Base-by-base conservation (phyloP, 2,113 vertebrate genomes). In the Phylloscopus whistleri region DNA sequence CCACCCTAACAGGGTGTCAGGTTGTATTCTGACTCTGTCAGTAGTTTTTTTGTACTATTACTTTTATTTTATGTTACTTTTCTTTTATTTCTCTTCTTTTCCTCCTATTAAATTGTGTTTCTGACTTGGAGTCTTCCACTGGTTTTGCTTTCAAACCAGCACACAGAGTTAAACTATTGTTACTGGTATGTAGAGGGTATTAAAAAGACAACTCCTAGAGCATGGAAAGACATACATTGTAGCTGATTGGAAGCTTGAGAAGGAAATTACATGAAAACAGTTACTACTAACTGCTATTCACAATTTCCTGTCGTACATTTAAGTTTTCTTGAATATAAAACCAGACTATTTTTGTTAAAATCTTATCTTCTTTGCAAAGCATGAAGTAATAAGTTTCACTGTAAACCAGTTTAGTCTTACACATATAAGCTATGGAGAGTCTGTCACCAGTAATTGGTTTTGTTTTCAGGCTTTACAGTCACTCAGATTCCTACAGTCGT, bases 351-450 rank as follows among this genome's bases (percentile, higher is more conserved):
- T 93, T 82, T 87, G 1, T 75, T 67, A 67, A 84, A 84, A 7
- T 2, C 3, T 20, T 35, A 26, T 3, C 1, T 12, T 77, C 88
- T 80, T 51, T 60, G 12, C 6, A 63, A 80, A 41, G 5, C 8
- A 33, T 26, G 22, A 89, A 92, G 79, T 31, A 74, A 70, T 31
- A 41, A 4, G 5, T 67, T 90, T 84, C 24, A 70, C 21, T 44
- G 4, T 10, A 90, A 86, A 63, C 1, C 23, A 33, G 7, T 30
- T 87, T 44, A 35, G 26, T 74, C 78, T 77, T 69, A 59, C 8
- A 7, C 2, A 1, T 62, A 37, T 2, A 1, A 37, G 9, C 13
- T 37, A 30, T 4, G 4, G 49, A 88, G 16, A 51, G 11, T 53
- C 20, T 77, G 41, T 44, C 41, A 52, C 27, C 6, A 33, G 15